Evolutionary conservation across 2,113 vertebrate species (phyloP), one percentile per base, ranked within the genome.

Genomic region (Upupa epops): DNA sequence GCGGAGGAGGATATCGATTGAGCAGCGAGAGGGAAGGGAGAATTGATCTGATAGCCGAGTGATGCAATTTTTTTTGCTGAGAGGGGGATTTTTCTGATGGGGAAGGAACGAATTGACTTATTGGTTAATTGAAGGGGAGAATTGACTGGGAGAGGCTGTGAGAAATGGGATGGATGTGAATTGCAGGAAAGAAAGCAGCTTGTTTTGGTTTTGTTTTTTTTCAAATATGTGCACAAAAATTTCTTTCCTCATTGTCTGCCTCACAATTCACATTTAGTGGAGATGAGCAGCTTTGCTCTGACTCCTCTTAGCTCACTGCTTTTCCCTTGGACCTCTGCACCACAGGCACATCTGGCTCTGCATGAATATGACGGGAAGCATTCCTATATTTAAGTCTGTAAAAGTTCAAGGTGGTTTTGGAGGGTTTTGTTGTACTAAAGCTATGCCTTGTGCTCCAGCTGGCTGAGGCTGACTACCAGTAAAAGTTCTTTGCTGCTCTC

Each of bases 11-110:
- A 21, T 89, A 94, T 92, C 0, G 63, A 95, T 2, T 60, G n/a
- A 78, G 45, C 68, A 25, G 55, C 0, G 0, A 89, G 66, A 66
- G 55, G 70, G 61, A 84, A 92, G 51, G 55, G 52, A 51, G 31
- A 85, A 96, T 92, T 89, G 90, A 96, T 96, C 83, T 90, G 80
- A 90, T 73, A 79, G 86, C 31, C 77, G 81, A 86, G 70, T 66
- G 26, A 61, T 70, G 26, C 15, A 17, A 63, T 95, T 95, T 95
- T 92, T 95, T 90, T 94, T 90, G 93, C 90, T 92, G 94, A 95
- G 81, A 73, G 40, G 20, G 42, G 31, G 29, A 59, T 81, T 94
- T 93, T 92, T 93, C 66, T 66, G 40, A 34, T 55, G 46, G 64
- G 52, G 56, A 87, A 89, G n/a, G 82, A 87, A 54, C 28, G 68